Evolutionary conservation across 2,113 vertebrate genomes (phyloP).

Genomic region (Maylandia zebra): DNA sequence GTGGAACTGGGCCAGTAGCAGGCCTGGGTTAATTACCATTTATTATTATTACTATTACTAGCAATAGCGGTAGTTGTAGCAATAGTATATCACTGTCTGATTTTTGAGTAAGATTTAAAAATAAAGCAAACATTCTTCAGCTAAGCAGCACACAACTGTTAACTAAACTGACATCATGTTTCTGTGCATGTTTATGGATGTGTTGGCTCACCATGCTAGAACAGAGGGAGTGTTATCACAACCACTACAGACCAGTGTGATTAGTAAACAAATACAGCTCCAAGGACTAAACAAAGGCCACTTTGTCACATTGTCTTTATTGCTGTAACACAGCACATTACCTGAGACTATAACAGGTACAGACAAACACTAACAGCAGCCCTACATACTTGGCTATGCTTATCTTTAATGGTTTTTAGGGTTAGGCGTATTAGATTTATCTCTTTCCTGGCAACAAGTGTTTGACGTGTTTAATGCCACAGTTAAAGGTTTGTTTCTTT

Average conservation of each 20-base stretch:
- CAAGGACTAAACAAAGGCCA: not conserved
- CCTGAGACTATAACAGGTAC: not conserved
- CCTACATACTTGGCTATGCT: not conserved
- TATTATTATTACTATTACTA: not conserved
- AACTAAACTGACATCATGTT: not conserved
- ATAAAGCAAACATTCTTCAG: not conserved
- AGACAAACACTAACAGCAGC: not conserved
- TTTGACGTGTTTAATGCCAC: not conserved
- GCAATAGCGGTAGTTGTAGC: not conserved
- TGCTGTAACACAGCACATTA: not conserved
- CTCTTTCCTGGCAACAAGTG: not conserved
- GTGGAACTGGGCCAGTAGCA: not conserved
- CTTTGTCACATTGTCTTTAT: not conserved
- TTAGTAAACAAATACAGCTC: constrained; percentile 5
- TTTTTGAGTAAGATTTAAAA: not conserved
- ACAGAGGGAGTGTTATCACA: not conserved
- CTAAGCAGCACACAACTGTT: not conserved
- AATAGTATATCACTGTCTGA: not conserved
- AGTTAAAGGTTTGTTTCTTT: not conserved
- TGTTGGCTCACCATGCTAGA: not conserved
- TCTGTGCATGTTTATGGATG: not conserved
- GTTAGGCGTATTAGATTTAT: not conserved
- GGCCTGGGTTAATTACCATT: not conserved
- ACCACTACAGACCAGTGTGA: not conserved
- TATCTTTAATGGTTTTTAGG: not conserved